Evolutionary conservation across 1,140 invertebrate species (phyloP).

Genomic region (Aphaenogaster rudis): DNA sequence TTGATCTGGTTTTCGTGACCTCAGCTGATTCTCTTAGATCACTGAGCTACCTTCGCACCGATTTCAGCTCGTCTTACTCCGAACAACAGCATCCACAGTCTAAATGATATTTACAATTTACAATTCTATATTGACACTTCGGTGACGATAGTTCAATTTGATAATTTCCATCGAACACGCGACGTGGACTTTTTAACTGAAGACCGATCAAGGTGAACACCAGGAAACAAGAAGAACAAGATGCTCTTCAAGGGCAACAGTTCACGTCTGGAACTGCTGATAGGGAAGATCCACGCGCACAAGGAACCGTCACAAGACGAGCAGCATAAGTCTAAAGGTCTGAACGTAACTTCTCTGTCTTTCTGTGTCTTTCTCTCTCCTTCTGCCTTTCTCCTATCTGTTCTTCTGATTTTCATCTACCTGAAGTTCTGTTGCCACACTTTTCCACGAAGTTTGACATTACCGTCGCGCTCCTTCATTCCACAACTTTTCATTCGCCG

Average conservation of each 20-base stretch:
- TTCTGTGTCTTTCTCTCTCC: background rate
- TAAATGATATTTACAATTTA: background rate
- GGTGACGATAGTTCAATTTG: background rate
- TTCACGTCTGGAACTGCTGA: constrained; percentile 92
- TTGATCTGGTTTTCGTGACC: background rate
- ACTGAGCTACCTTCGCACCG: background rate
- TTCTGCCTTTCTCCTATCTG: background rate
- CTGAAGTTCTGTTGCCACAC: background rate
- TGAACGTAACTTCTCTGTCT: background rate
- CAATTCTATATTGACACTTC: background rate
- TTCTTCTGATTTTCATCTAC: constrained; percentile 21
- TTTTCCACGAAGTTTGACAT: constrained; percentile 20
- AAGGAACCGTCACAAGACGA: constrained; percentile 87
- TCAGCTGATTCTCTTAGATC: background rate
- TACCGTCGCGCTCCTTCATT: background rate
- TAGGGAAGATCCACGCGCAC: constrained; percentile 94
- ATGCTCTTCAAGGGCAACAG: constrained; percentile 94
- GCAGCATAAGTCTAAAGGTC: constrained; percentile 80
- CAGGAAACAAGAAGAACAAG: constrained; percentile 63
- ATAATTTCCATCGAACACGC: background rate
- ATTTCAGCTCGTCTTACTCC: background rate
- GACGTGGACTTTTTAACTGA: background rate
- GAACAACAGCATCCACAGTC: background rate
- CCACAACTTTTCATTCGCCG: background rate
- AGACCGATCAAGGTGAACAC: background rate